These are phyloP conservation scores for Brachyrhaphis roseni DNA, from an alignment of 2,797 vertebrate species.

Conservation along the genomic window DNA sequence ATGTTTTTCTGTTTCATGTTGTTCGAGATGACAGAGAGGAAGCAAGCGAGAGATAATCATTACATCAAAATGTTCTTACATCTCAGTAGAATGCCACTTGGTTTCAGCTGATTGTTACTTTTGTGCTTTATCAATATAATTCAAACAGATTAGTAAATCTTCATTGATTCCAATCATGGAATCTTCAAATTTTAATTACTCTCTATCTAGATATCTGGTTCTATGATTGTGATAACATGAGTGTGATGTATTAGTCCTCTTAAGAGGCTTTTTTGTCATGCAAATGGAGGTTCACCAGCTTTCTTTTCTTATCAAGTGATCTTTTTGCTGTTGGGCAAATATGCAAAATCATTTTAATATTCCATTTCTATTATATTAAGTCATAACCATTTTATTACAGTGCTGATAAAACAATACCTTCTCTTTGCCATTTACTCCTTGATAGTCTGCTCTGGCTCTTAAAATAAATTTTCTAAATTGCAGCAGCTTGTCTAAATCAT, in stretches of 20 bases:
- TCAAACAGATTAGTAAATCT: slow-evolving; percentile 33
- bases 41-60: slow-evolving; percentile 55
- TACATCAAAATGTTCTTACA: slow-evolving; percentile 48
- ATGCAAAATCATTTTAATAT: slow-evolving; percentile 73
- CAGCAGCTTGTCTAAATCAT: slow-evolving; percentile 52
- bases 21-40: slow-evolving; percentile 56
- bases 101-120: slow-evolving; percentile 21
- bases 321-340: slow-evolving; percentile 74
- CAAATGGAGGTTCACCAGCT: slow-evolving; percentile 62
- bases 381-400: slow-evolving; percentile 45
- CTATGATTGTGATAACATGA: slow-evolving; percentile 55
- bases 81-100: slow-evolving; percentile 27
- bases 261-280: slow-evolving; percentile 69
- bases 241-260: slow-evolving; percentile 54
- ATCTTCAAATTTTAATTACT: slow-evolving; percentile 51
- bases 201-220: slow-evolving; percentile 57
- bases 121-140: slow-evolving; percentile 22
- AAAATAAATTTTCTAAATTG: slow-evolving; percentile 50
- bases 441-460: slow-evolving; percentile 48
- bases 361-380: slow-evolving; percentile 60
- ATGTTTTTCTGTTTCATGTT: slow-evolving; percentile 46
- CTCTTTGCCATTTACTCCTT: slow-evolving; percentile 42
- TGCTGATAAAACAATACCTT: slow-evolving; percentile 60
- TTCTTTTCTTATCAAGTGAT: slow-evolving; percentile 71
- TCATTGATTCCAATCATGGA: slow-evolving; percentile 31